Evolutionary conservation across 2,113 vertebrate genomes (phyloP).

Genomic region (Paedocypris sp.): DNA sequence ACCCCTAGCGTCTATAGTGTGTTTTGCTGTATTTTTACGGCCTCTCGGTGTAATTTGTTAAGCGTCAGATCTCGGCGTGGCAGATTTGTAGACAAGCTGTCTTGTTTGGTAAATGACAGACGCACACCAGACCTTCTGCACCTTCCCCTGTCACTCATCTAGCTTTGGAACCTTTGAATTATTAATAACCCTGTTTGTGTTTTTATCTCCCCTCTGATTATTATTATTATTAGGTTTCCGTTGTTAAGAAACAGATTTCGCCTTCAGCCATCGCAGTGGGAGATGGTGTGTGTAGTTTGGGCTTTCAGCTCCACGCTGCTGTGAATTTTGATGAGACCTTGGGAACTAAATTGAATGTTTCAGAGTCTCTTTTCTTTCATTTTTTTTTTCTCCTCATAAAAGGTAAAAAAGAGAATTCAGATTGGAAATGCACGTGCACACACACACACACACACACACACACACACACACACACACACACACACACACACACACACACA

Average conservation of each 20-base stretch:
- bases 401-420: no score
- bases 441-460: no score
- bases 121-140: background rate
- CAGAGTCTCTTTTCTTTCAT: background rate
- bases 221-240: conserved; percentile 7
- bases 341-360: conserved; percentile 6
- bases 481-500: no score
- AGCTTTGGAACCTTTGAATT: background rate
- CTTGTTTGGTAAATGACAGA: background rate
- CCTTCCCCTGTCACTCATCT: background rate
- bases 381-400: background rate
- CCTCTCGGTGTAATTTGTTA: no score
- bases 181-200: conserved; percentile 1
- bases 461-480: no score
- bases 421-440: no score
- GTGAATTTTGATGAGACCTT: conserved; percentile 16
- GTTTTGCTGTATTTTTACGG: no score
- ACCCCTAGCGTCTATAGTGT: no score
- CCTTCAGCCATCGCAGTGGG: conserved; percentile 8
- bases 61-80: no score
- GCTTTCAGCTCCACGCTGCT: background rate
- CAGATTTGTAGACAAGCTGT: background rate
- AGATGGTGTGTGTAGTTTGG: background rate
- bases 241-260: conserved; percentile 16
- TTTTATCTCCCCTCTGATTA: background rate